These are phyloP conservation scores for Poeciliopsis retropinna DNA, from an alignment of 2,113 vertebrate genomes.

Conservation along the genomic window DNA sequence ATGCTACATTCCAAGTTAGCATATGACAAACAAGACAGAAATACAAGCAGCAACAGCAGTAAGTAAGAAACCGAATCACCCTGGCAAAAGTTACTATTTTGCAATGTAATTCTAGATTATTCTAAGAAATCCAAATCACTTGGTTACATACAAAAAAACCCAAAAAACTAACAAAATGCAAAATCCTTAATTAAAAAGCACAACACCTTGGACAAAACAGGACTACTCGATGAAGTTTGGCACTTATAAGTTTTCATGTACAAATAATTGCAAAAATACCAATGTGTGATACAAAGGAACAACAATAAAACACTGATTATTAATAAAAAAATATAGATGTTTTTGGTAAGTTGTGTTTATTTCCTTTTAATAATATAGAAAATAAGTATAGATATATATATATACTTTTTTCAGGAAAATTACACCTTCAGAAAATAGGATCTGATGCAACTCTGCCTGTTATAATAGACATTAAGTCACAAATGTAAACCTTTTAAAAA, in stretches of 20 bases:
- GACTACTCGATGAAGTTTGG: constrained; percentile 17
- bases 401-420: neutral
- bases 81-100: constrained; percentile 34
- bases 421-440: neutral
- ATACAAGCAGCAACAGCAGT: constrained; percentile 17
- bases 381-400: too few relatives aligned
- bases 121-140: neutral
- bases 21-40: constrained; percentile 19
- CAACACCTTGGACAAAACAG: neutral
- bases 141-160: neutral
- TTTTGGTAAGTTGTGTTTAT: neutral
- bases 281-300: neutral
- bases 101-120: constrained; percentile 2
- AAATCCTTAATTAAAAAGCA: constrained; percentile 10
- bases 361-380: neutral
- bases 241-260: constrained; percentile 16
- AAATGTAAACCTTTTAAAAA: neutral
- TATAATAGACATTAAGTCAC: neutral
- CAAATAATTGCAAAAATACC: constrained; percentile 10
- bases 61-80: neutral
- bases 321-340: neutral
- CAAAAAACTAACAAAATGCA: neutral
- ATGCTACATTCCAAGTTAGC: constrained; percentile 7
- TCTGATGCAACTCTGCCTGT: neutral
- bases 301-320: constrained; percentile 12